These are phyloP conservation scores for Pinna nobilis DNA, from an alignment of 1,140 invertebrate genomes.

Conservation along the genomic window DNA sequence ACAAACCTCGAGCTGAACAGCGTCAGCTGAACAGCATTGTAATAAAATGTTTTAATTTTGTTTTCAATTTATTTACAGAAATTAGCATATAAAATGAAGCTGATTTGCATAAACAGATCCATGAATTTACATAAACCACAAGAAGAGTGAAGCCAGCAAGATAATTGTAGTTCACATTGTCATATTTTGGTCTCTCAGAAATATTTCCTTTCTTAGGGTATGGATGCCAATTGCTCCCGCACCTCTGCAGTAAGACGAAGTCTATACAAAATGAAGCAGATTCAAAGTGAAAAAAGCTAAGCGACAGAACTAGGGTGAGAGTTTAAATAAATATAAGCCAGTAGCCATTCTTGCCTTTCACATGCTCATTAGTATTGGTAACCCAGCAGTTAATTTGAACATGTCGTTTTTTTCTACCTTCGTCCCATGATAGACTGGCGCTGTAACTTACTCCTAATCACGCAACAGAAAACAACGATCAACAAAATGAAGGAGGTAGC, in stretches of 20 bases:
- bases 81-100: no score
- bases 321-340: conserved; percentile 5
- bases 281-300: no score
- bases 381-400: conserved; percentile 33
- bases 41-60: no score
- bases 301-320: no score
- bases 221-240: background rate
- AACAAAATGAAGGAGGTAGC: background rate
- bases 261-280: conserved; percentile 2
- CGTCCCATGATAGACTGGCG: conserved; percentile 38
- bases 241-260: background rate
- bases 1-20: no score
- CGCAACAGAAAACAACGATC: background rate
- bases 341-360: conserved; percentile 27
- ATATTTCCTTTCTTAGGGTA: background rate
- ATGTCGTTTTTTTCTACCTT: conserved; percentile 43
- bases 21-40: no score
- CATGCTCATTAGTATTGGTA: conserved; percentile 20
- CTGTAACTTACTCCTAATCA: conserved; percentile 37
- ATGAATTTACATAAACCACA: no score
- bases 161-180: no score
- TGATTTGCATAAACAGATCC: no score
- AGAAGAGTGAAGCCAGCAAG: no score
- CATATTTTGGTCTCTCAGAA: no score
- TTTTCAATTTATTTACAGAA: no score